These are phyloP conservation scores for Leptinotarsa haldemani DNA, from an alignment of 2,888 invertebrate species.

Conservation along the genomic window DNA sequence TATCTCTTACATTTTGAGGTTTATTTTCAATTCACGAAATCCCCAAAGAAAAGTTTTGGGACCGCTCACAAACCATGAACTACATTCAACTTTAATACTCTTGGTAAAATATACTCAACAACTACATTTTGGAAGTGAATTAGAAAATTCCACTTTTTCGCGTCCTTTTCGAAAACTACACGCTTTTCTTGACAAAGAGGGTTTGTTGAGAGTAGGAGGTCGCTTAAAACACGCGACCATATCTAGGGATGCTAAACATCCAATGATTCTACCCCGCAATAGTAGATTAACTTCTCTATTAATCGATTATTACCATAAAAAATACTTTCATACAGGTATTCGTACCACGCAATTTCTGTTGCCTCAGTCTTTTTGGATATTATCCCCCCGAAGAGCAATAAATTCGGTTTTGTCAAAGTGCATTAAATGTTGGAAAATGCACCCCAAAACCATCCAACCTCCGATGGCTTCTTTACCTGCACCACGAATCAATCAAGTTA, in stretches of 20 bases:
- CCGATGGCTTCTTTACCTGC: too few species aligned
- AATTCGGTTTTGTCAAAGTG: neutral
- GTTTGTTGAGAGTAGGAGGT: neutral
- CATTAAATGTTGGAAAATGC: too few species aligned
- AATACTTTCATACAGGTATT: neutral
- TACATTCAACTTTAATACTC: too few species aligned
- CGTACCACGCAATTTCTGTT: neutral
- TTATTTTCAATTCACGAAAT: neutral
- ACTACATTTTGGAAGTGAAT: neutral
- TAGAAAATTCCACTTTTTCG: neutral
- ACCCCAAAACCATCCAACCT: too few species aligned
- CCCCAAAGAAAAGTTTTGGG: too few species aligned
- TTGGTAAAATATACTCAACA: neutral
- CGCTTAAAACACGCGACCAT: neutral
- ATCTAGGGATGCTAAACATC: neutral
- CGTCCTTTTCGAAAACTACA: neutral
- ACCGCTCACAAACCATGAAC: too few species aligned
- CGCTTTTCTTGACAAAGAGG: neutral
- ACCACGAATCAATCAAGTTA: too few species aligned
- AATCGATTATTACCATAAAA: constrained; percentile 1
- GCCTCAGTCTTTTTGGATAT: neutral
- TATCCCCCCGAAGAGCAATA: neutral
- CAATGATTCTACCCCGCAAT: neutral
- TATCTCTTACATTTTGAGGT: neutral
- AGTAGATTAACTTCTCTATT: neutral